Conservation (phyloP, 2,113 vertebrate genomes). For the Dascyllus trimaculatus region DNA sequence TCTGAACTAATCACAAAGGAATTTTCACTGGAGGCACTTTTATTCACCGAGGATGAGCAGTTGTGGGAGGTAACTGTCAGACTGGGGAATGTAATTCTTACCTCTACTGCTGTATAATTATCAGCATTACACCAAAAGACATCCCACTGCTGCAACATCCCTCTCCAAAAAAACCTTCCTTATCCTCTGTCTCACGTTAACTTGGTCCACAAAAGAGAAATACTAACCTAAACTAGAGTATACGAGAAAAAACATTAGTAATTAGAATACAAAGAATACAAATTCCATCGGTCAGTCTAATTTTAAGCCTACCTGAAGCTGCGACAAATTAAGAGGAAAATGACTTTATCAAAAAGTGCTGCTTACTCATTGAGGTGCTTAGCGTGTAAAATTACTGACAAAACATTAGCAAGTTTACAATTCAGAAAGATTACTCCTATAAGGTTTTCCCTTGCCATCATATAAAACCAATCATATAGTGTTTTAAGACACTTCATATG, state of each 20-base stretch:
- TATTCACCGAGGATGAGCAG: slow-evolving; percentile 2
- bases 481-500: slow-evolving; percentile 51
- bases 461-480: slow-evolving; percentile 42
- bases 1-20: slow-evolving; percentile 4
- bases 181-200: neutral
- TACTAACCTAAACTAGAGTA: neutral
- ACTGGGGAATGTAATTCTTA: neutral
- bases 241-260: slow-evolving; percentile 4
- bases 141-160: neutral
- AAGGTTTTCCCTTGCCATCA: slow-evolving; percentile 23
- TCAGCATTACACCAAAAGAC: slow-evolving; percentile 19
- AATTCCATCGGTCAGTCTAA: slow-evolving; percentile 12
- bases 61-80: slow-evolving; percentile 20
- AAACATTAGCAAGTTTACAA: slow-evolving; percentile 40
- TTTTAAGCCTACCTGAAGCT: slow-evolving; percentile 23
- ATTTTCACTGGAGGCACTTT: slow-evolving; percentile 4
- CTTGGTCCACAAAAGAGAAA: slow-evolving; percentile 14
- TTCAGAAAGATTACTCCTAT: neutral
- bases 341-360: slow-evolving; percentile 33
- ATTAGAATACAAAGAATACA: slow-evolving; percentile 33
- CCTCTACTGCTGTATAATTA: slow-evolving; percentile 17
- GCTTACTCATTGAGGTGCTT: slow-evolving; percentile 51
- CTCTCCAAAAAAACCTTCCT: neutral
- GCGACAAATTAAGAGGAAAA: slow-evolving; percentile 6
- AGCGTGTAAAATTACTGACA: slow-evolving; percentile 48